Base-by-base conservation (phyloP, 2,888 invertebrate genomes). In the Flabesymbios commensalis region DNA sequence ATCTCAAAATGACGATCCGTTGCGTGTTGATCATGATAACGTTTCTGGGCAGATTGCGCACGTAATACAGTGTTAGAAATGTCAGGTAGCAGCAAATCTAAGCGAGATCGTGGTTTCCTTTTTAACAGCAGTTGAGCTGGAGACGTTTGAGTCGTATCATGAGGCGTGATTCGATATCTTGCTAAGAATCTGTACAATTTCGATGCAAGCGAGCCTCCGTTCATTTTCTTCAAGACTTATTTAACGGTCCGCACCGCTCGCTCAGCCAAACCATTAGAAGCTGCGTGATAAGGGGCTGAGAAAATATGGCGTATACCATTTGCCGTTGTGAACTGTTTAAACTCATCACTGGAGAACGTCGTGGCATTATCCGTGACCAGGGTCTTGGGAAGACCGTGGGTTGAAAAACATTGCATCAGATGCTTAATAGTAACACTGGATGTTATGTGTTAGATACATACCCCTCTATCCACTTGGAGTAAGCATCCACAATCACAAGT, bases 381-480 rank as follows among this genome's bases (percentile, higher is more conserved):
- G 4, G 59, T 63, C 17, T 68, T 59, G 24, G 67, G 69, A n/a
- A 69, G 51, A 39, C 69, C 70, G 26, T 67, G 47, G 26, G 31
- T 54, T n/a, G 67, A 61, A 29, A 72, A 72, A 17, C 51, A 48
- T 22, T 65, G 39, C 36, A 63, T 22, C 26, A 73, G 54, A 36
- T 55, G 48, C 14, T 66, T 65, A 14, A 66, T 62, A 3, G 70
- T 68, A 24, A 51, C 48, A 26, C 24, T 24, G 14, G 68, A 42
- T 7, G 64, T n/a, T n/a, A n/a, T n/a, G n/a, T n/a, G n/a, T n/a
- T n/a, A n/a, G n/a, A n/a, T n/a, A n/a, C n/a, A n/a, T n/a, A n/a
- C n/a, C n/a, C 65, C 29, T 67, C 67, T 7, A 64, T 54, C 60
- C 64, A 71, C 48, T 72, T 71, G n/a, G 65, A 64, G 48, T 71